A percentile compares a stretch with the other conserved stretches of the same genome.
phyloP scores from a whole-genome alignment of 2,797 vertebrate genomes.

The Chelonia mydas region DNA sequence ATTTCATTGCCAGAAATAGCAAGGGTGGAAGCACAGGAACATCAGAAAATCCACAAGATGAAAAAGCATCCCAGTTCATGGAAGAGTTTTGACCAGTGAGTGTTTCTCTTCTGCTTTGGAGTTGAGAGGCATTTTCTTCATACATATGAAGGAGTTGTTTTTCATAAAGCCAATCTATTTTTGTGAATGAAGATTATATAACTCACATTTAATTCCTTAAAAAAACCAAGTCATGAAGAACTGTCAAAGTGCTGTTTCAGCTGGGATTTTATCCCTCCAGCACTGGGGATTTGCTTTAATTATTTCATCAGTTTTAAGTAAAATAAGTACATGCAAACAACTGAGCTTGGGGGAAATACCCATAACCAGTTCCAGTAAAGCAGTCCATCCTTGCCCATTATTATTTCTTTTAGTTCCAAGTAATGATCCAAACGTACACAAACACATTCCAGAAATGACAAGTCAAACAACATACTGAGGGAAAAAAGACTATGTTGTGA shows the following conservation, averaged over 20 bases:
- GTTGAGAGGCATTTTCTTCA: not conserved
- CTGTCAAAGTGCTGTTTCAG: conserved; percentile 14
- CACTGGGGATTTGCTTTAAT: conserved; percentile 68
- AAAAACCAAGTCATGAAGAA: conserved; percentile 1
- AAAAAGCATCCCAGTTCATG: not conserved
- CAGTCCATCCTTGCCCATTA: conserved; percentile 15
- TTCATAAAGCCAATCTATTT: conserved; percentile 32
- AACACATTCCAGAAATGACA: not conserved
- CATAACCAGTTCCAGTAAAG: conserved; percentile 13
- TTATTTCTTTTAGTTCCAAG: conserved; percentile 1
- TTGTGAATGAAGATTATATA: conserved; percentile 52
- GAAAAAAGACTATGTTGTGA: not conserved
- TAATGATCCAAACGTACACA: not conserved
- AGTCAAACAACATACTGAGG: not conserved
- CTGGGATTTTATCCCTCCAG: conserved; percentile 17
- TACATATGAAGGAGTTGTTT: conserved; percentile 31
- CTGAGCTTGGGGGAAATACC: conserved; percentile 9
- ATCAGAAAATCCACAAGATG: not conserved
- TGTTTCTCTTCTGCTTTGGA: not conserved
- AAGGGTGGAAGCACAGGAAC: not conserved
- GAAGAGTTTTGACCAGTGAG: not conserved
- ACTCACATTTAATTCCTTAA: conserved; percentile 19
- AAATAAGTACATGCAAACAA: conserved; percentile 68
- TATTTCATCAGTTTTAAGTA: conserved; percentile 70
- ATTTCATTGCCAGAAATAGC: not conserved